Base-by-base conservation (phyloP, 2,888 invertebrate genomes). In the Elysia crispata region DNA sequence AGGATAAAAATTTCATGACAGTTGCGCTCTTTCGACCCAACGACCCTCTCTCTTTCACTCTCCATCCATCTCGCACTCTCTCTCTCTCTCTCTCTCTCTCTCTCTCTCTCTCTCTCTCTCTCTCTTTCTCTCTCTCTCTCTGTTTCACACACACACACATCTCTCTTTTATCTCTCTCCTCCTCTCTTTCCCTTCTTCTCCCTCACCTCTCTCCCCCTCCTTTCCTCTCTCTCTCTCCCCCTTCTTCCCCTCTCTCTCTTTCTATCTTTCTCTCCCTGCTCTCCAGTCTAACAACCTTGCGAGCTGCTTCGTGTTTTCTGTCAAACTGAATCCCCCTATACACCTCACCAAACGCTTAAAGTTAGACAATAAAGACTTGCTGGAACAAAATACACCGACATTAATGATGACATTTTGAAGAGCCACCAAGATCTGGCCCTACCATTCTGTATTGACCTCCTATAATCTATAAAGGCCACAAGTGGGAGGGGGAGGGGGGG, bases 121-220 rank as follows among this genome's bases (percentile, higher is more conserved):
- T 33, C 11, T 30, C 41, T 64, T 30, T 62, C 62, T 62, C 62
- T 25, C 33, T 76, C 76, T 76, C 41, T 23, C 23, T 62, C 76
- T 62, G 18, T 41, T n/a, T n/a, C n/a, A n/a, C n/a, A n/a, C n/a
- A n/a, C n/a, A n/a, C n/a, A n/a, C n/a, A n/a, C n/a, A n/a, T n/a
- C n/a, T n/a, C n/a, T n/a, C n/a, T n/a, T n/a, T n/a, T n/a, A n/a
- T n/a, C n/a, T n/a, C n/a, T n/a, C 41, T 5, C 31, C 62, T 60
- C 33, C 41, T 57, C 76, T n/a, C 25, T 25, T 60, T 41, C 60
- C 25, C 50, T 41, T 8, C 18, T 28, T 5, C 25, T 72, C 20
- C 13, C 50, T 33, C 76, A 41, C 28, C 66, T 41, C 23, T 49
- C 64, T 23, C 66, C 41, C 41, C 41, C 50, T 25, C 54, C n/a